phyloP scores from a whole-genome alignment of 2,113 vertebrate species.

The Erpornis zantholeuca region DNA sequence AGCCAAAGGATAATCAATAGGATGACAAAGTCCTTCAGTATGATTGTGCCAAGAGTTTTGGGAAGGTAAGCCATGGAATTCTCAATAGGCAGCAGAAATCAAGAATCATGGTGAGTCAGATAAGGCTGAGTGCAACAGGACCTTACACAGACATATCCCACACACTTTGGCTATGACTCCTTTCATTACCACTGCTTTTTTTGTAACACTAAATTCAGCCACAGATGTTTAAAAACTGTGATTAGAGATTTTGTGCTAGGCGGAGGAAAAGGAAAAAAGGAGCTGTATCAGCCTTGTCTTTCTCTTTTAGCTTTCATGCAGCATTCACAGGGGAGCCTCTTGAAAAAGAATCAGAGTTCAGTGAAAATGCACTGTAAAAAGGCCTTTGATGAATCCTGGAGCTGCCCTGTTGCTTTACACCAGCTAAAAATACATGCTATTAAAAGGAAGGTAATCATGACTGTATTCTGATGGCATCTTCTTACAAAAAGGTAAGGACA shows the following conservation, averaged over 20 bases:
- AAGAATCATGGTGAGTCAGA: neutral
- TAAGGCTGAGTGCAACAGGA: neutral
- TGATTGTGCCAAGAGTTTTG: neutral
- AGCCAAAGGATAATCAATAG: neutral
- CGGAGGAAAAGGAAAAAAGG: neutral
- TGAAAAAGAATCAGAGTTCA: neutral
- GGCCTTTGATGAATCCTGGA: neutral
- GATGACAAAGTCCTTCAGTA: neutral
- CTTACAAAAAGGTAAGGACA: neutral
- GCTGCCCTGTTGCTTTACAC: neutral
- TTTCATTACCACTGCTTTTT: neutral
- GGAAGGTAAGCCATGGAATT: neutral
- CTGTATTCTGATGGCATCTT: neutral
- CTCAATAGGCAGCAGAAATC: neutral
- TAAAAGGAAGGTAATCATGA: neutral
- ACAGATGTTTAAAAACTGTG: neutral
- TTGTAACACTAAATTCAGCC: neutral
- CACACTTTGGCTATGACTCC: neutral
- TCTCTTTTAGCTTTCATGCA: neutral
- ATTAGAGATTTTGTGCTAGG: conserved; percentile 1
- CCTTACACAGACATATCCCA: neutral
- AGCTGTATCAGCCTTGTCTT: neutral
- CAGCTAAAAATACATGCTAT: neutral
- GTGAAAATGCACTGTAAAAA: neutral
- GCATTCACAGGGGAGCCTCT: neutral